phyloP scores from a whole-genome alignment of 2,113 vertebrate genomes.

The Montifringilla adamsi region DNA sequence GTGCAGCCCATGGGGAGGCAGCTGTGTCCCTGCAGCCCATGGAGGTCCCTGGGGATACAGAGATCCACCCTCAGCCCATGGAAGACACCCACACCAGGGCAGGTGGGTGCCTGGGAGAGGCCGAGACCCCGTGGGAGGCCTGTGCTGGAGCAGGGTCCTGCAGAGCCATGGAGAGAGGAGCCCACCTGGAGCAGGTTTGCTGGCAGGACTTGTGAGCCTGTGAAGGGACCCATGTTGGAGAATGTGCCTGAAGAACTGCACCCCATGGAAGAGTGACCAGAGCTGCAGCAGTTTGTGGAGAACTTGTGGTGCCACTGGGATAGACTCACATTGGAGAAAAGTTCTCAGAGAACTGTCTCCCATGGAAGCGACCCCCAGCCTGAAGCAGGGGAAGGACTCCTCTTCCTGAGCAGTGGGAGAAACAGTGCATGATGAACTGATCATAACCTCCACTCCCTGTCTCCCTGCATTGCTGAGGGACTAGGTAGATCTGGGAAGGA shows the following conservation, averaged over 20 bases:
- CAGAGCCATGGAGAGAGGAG: not conserved
- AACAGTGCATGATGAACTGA: not conserved
- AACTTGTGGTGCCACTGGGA: not conserved
- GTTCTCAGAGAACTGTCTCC: not conserved
- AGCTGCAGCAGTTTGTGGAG: not conserved
- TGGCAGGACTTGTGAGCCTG: not conserved
- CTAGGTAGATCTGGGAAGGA: not conserved
- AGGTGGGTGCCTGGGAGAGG: not conserved
- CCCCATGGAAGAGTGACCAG: accelerated
- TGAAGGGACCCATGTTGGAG: accelerated
- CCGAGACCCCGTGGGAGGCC: not conserved
- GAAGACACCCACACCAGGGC: not conserved
- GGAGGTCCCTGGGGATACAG: not conserved
- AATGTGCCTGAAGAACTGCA: not conserved
- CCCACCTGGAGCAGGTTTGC: not conserved
- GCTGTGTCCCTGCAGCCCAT: not conserved
- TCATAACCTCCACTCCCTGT: not conserved
- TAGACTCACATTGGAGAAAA: not conserved
- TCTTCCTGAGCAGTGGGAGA: not conserved
- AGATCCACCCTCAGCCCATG: not conserved
- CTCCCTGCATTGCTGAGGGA: not conserved
- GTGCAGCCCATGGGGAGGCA: not conserved
- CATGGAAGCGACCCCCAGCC: accelerated
- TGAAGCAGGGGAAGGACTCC: not conserved
- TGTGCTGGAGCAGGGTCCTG: not conserved